Evolutionary conservation across 2,888 invertebrate genomes (phyloP).

Genomic region (Byasa hedistus): DNA sequence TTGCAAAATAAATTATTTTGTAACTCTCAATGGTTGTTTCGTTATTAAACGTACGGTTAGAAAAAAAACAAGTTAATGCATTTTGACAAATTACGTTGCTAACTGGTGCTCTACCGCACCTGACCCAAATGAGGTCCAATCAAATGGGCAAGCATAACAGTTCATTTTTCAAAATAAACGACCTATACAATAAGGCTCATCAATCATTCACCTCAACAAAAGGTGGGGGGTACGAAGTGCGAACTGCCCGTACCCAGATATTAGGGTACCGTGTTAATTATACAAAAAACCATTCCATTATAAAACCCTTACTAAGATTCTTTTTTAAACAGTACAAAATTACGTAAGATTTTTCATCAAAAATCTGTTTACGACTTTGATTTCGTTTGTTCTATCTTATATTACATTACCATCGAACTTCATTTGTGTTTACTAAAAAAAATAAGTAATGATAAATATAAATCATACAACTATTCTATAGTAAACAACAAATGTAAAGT

Average conservation of each 20-base stretch:
- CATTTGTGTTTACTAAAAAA: too few species aligned
- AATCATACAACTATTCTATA: too few species aligned
- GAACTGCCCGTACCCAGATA: conserved; percentile 21
- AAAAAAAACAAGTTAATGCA: conserved; percentile 1
- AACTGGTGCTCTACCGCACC: conserved; percentile 45
- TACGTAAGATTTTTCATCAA: neutral
- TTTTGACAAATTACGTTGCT: conserved; percentile 26
- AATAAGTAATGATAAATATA: too few species aligned
- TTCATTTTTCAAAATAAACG: conserved; percentile 72
- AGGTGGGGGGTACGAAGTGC: conserved; percentile 62
- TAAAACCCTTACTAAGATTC: neutral
- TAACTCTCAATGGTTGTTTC: neutral
- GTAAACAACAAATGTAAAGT: too few species aligned
- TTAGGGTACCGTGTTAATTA: conserved; percentile 16
- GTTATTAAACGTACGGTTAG: neutral
- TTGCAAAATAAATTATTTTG: neutral
- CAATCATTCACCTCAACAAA: conserved; percentile 68
- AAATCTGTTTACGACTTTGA: too few species aligned
- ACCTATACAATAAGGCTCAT: conserved; percentile 66
- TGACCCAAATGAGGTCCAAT: conserved; percentile 56
- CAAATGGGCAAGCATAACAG: conserved; percentile 59
- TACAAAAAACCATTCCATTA: neutral
- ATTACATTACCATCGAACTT: too few species aligned
- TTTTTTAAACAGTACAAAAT: neutral
- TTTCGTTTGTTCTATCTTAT: too few species aligned